Evolutionary conservation across 1,140 invertebrate species (phyloP).

Genomic region (Cyclina sinensis): DNA sequence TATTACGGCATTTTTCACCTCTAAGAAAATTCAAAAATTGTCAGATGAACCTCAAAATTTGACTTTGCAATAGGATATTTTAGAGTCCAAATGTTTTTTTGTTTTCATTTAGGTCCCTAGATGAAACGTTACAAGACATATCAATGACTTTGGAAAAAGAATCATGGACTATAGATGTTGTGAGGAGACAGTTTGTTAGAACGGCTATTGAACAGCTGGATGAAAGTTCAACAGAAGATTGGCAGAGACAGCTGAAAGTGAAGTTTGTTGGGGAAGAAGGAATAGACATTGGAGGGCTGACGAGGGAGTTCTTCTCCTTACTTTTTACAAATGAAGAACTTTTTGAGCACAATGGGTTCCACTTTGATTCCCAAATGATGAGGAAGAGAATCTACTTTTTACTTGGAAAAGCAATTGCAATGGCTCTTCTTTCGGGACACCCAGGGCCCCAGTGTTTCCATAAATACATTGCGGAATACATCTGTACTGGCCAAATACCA

Average conservation of each 20-base stretch:
- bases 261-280: slow-evolving; percentile 46
- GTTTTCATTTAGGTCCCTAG: slow-evolving; percentile 12
- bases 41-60: slow-evolving; percentile 22
- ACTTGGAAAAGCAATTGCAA: slow-evolving; percentile 38
- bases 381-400: slow-evolving; percentile 30
- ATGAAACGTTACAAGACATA: slow-evolving; percentile 29
- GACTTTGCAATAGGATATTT: slow-evolving; percentile 21
- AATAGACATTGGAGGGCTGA: slow-evolving; percentile 35
- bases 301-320: slow-evolving; percentile 43
- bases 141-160: slow-evolving; percentile 35
- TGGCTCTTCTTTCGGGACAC: slow-evolving; percentile 38
- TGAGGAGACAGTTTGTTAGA: slow-evolving; percentile 41
- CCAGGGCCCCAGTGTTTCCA: slow-evolving; percentile 41
- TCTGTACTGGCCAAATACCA: slow-evolving; percentile 46
- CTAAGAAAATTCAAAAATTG: slow-evolving; percentile 1
- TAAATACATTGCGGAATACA: slow-evolving; percentile 31
- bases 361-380: slow-evolving; percentile 23
- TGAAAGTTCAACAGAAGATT: slow-evolving; percentile 35
- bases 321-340: slow-evolving; percentile 40
- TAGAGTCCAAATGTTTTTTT: slow-evolving; percentile 21
- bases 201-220: slow-evolving; percentile 28
- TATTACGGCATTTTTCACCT: slow-evolving; percentile 19
- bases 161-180: slow-evolving; percentile 42
- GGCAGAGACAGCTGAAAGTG: slow-evolving; percentile 26
- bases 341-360: slow-evolving; percentile 31